Conservation (phyloP, 1,140 invertebrate genomes). For the Ceratina australensis region DNA sequence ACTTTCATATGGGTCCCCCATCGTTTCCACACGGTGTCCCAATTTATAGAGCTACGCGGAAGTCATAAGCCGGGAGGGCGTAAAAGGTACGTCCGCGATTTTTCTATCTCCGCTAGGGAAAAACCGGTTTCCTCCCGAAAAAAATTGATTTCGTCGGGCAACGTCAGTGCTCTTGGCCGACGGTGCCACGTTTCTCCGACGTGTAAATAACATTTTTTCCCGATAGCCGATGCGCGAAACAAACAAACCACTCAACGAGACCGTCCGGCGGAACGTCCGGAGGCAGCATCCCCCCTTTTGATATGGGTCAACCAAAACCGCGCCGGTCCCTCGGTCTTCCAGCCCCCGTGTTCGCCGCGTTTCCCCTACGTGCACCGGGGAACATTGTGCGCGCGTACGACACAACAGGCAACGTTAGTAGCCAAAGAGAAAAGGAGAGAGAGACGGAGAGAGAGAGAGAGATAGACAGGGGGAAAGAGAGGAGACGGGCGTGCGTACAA, state of each 20-base stretch:
- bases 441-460: not conserved
- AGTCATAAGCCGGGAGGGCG: too few species aligned
- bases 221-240: constrained; percentile 55
- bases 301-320: constrained; percentile 62
- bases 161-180: not conserved
- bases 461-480: not conserved
- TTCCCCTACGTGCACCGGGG: constrained; percentile 28
- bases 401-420: too few species aligned
- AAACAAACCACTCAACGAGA: constrained; percentile 59
- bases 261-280: constrained; percentile 40
- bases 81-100: too few species aligned
- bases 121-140: too few species aligned
- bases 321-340: constrained; percentile 14
- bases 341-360: constrained; percentile 16
- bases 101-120: too few species aligned
- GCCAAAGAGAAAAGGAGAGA: too few species aligned
- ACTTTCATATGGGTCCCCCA: too few species aligned
- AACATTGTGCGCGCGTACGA: constrained; percentile 9
- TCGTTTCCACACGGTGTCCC: too few species aligned
- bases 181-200: constrained; percentile 40
- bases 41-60: too few species aligned
- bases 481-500: constrained; percentile 48
- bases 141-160: too few species aligned
- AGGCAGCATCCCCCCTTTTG: constrained; percentile 43
- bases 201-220: constrained; percentile 57